Evolutionary conservation across 1,140 invertebrate species (phyloP), one percentile per base, ranked within the genome.

Genomic region (Diabrotica virgifera): DNA sequence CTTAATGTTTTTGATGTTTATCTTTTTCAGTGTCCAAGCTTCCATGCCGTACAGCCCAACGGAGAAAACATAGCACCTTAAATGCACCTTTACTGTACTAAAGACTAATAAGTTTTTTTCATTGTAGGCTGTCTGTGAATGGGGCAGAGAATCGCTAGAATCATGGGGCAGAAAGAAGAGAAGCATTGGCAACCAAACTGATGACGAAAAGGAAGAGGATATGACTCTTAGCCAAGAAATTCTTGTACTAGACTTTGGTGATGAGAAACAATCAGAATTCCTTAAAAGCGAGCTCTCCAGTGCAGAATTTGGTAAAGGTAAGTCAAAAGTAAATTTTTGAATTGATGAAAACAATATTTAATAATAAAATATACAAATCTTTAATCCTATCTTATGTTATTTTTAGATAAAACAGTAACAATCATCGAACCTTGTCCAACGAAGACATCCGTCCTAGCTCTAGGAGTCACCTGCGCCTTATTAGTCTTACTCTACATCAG

Each of bases 221-320:
- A 95, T 96, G 91, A 96, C 94, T 62, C 85, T 97, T 37, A 95
- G 93, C 6, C 93, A 95, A 77, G 94, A 97, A 80, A 96, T 96
- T 76, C 81, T 96, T 5, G 94, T 96, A 5, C 81, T 96, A 13
- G 94, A 96, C 80, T 91, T 94, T 73, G 92, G 92, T 24, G 93
- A 95, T 80, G 91, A 95, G 56, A 91, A 93, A 73, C 90, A 90
- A 70, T 87, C 87, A 2, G 89, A 92, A 56, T 92, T 89, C 77
- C 82, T 92, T 38, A 89, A 89, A 74, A 89, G 85, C 51, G 90
- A 91, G 73, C 85, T 78, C 7, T 64, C 86, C 5, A 91, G 89
- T 78, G 85, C 91, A 72, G 91, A 92, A 74, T 93, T 89, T 78
- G 85, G 83, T 66, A 85, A 83, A 84, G 87, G 88, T 89, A 80